A percentile compares a stretch with the other conserved stretches of the same genome.
These are phyloP conservation scores for Acanthis flammea DNA, from an alignment of 2,797 vertebrate genomes.

Conservation along the genomic window DNA sequence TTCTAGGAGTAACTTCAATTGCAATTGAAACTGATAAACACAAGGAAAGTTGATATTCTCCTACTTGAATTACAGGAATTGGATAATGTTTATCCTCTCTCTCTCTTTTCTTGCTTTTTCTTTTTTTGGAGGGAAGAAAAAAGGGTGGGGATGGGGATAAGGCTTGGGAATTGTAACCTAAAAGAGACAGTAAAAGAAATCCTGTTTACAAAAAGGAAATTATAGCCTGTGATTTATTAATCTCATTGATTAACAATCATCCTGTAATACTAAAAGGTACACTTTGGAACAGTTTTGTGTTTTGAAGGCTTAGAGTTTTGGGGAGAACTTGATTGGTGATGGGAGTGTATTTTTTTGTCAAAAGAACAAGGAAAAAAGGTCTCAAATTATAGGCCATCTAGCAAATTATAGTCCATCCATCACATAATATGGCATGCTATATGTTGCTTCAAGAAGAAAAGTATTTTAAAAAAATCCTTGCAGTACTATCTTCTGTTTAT, in stretches of 20 bases:
- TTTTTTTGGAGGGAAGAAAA: neutral
- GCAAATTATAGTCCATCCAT: neutral
- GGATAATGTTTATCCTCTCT: neutral
- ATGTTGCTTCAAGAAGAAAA: neutral
- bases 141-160: neutral
- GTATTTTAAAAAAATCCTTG: neutral
- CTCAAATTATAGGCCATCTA: neutral
- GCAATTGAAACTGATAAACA: neutral
- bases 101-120: neutral
- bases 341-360: neutral
- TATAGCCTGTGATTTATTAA: neutral
- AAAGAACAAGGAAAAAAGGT: neutral
- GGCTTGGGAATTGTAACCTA: neutral
- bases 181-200: neutral
- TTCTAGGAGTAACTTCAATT: neutral
- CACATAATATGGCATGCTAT: neutral
- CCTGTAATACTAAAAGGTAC: neutral
- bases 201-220: neutral
- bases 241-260: neutral
- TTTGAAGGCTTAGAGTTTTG: neutral
- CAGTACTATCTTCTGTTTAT: neutral
- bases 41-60: neutral
- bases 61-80: neutral
- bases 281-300: neutral
- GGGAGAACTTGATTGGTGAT: neutral